These are phyloP conservation scores for Ciconia nigra DNA, from an alignment of 2,797 vertebrate genomes.

Conservation along the genomic window DNA sequence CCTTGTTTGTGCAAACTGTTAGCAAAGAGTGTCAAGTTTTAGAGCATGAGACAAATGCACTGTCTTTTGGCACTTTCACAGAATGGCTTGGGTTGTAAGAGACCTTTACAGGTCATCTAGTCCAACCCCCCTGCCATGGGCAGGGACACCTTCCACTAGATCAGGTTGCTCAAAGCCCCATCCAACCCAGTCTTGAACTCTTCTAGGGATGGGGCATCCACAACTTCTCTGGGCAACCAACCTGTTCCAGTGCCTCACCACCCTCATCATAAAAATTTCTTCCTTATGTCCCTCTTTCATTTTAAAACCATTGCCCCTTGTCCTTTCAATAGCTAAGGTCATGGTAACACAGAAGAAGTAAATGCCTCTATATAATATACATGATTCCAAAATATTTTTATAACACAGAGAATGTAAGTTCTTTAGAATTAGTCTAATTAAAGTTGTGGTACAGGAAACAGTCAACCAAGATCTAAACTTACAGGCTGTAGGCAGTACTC, in stretches of 20 bases:
- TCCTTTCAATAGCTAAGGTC: not conserved
- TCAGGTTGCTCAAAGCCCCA: not conserved
- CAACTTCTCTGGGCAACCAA: not conserved
- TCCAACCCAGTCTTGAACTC: not conserved
- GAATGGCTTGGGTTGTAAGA: not conserved
- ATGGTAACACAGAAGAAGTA: not conserved
- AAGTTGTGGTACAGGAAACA: not conserved
- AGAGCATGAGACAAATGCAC: fast-evolving
- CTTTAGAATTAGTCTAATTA: not conserved
- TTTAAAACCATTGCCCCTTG: not conserved
- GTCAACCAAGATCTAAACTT: not conserved
- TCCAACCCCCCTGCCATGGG: not conserved
- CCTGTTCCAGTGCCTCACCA: not conserved
- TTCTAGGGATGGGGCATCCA: not conserved
- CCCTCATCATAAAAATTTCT: fast-evolving
- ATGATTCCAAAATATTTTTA: not conserved
- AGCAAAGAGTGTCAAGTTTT: not conserved
- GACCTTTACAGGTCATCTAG: not conserved
- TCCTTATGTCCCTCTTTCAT: not conserved
- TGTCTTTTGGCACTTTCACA: not conserved
- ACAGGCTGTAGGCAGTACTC: not conserved
- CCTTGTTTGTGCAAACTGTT: not conserved
- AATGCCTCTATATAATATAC: not conserved
- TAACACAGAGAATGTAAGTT: not conserved
- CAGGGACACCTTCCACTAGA: not conserved